These are phyloP conservation scores for Idaea dimidiata DNA, from an alignment of 2,888 invertebrate species.

Conservation along the genomic window DNA sequence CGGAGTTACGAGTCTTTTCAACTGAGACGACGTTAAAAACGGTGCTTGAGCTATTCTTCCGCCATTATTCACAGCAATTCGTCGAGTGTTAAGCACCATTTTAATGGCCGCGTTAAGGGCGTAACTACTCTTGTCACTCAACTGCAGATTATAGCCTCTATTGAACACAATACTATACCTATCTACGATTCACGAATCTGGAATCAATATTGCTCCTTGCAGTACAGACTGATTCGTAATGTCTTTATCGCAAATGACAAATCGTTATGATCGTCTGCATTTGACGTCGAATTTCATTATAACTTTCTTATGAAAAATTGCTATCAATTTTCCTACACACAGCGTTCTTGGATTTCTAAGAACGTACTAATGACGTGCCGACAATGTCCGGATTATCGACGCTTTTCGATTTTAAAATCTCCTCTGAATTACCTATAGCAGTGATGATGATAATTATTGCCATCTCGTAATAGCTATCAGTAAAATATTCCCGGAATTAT, in stretches of 20 bases:
- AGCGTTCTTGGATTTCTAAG: conserved; percentile 16
- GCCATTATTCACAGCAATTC: conserved; percentile 67
- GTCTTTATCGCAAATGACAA: conserved; percentile 10
- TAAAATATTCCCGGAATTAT: conserved; percentile 61
- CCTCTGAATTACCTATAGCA: conserved; percentile 33
- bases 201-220: conserved; percentile 6
- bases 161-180: conserved; percentile 23
- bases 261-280: conserved; percentile 19
- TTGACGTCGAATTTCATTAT: conserved; percentile 17
- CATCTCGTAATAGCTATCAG: conserved; percentile 44
- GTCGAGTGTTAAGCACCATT: conserved; percentile 58
- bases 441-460: conserved; percentile 47
- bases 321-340: conserved; percentile 15
- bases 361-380: conserved; percentile 28
- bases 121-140: conserved; percentile 58
- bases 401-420: conserved; percentile 43
- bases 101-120: conserved; percentile 56
- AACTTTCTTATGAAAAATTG: conserved; percentile 18
- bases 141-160: conserved; percentile 45
- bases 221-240: conserved; percentile 1
- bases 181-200: conserved; percentile 8
- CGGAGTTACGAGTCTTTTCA: conserved; percentile 63
- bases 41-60: conserved; percentile 58
- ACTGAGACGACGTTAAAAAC: conserved; percentile 49
- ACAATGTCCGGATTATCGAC: conserved; percentile 37